A percentile compares a stretch with the other conserved stretches of the same genome.
phyloP scores from a whole-genome alignment of 2,888 invertebrate species.

The Pegoplata infirma region DNA sequence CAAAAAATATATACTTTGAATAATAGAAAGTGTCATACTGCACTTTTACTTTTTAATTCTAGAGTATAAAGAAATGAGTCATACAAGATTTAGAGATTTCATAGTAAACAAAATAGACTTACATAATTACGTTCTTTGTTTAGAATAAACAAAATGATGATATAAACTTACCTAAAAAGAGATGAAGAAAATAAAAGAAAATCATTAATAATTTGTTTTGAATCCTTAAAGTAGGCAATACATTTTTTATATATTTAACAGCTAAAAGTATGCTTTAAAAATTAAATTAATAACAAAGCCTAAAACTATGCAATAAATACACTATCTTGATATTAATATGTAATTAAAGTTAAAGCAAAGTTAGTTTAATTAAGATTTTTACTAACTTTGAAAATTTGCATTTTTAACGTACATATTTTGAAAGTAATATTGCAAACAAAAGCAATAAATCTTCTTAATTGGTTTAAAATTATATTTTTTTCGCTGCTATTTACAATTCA shows the following conservation, averaged over 20 bases:
- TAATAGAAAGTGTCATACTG: constrained; percentile 22
- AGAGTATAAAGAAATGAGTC: constrained; percentile 40
- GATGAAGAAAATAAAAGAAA: not conserved
- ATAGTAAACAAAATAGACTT: constrained; percentile 28
- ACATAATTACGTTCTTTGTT: constrained; percentile 17
- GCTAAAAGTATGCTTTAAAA: constrained; percentile 1
- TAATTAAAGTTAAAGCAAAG: not conserved
- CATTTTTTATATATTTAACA: not conserved
- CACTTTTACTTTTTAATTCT: constrained; percentile 59
- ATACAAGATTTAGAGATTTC: not conserved
- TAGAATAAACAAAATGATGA: not conserved
- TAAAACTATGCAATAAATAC: not conserved
- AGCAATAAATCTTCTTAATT: not conserved
- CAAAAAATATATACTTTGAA: not conserved
- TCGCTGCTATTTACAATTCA: not conserved
- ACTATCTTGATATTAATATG: not conserved
- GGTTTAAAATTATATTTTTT: not conserved
- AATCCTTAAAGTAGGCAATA: not conserved
- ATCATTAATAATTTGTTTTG: not conserved
- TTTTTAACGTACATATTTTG: not conserved
- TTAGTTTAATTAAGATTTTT: not conserved
- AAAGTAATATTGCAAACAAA: not conserved
- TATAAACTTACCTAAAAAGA: constrained; percentile 49
- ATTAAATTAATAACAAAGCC: not conserved
- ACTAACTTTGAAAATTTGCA: no score